These are phyloP conservation scores for Epirrhoe alternata DNA, from an alignment of 2,888 invertebrate species.

Conservation along the genomic window DNA sequence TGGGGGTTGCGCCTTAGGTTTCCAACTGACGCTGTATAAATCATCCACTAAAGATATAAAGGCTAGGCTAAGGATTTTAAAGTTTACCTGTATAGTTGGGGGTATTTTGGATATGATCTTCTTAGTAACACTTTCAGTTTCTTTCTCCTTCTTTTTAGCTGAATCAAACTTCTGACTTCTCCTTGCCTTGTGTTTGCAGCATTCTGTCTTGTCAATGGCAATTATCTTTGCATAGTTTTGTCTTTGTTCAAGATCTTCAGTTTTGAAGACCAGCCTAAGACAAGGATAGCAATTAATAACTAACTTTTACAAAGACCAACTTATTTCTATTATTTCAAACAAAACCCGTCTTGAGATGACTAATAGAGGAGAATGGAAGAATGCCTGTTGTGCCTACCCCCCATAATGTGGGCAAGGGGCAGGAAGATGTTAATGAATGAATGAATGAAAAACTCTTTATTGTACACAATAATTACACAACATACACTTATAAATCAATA, in stretches of 20 bases:
- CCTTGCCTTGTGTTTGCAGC: slow-evolving; percentile 67
- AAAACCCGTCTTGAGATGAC: no score
- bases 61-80: neutral
- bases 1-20: no score
- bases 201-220: slow-evolving; percentile 67
- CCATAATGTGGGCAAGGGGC: no score
- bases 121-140: slow-evolving; percentile 47
- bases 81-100: slow-evolving; percentile 72
- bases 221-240: slow-evolving; percentile 68
- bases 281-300: neutral
- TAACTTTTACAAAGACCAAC: neutral
- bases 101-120: slow-evolving; percentile 66
- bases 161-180: slow-evolving; percentile 56
- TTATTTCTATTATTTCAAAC: no score
- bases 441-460: no score
- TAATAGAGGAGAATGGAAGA: no score
- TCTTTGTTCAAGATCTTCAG: slow-evolving; percentile 71
- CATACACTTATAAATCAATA: no score
- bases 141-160: slow-evolving; percentile 56
- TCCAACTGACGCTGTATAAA: no score
- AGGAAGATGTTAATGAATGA: no score
- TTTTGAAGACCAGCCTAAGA: slow-evolving; percentile 73
- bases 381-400: no score
- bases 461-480: no score
- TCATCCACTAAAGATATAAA: no score